phyloP scores from a whole-genome alignment of 2,797 vertebrate genomes.

The Malurus leucopterus region DNA sequence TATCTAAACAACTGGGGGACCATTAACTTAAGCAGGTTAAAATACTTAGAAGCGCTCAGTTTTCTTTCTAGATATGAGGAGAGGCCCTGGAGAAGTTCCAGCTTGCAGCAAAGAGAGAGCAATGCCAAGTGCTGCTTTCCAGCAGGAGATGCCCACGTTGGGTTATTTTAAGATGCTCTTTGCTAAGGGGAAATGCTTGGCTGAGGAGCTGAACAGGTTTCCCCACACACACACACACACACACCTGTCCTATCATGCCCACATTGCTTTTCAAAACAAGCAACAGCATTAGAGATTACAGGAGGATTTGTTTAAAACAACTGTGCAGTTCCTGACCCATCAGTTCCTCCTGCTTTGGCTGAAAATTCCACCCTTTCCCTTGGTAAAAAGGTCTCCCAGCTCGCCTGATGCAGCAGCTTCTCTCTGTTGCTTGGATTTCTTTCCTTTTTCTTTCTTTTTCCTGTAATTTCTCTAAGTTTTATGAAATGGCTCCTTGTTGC shows the following conservation, averaged over 20 bases:
- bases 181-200: slow-evolving; percentile 14
- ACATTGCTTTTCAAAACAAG: slow-evolving; percentile 19
- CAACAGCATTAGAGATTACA: not conserved
- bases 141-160: not conserved
- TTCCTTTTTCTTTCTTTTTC: not conserved
- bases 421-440: not conserved
- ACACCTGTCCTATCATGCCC: not conserved
- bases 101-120: not conserved
- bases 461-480: not conserved
- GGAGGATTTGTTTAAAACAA: slow-evolving; percentile 24
- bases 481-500: not conserved
- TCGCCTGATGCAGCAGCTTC: not conserved
- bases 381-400: not conserved
- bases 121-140: slow-evolving; percentile 35
- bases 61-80: not conserved
- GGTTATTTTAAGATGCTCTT: slow-evolving; percentile 20
- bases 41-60: not conserved
- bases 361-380: not conserved
- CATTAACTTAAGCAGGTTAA: not conserved
- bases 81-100: slow-evolving; percentile 52
- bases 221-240: not conserved
- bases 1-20: not conserved
- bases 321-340: not conserved
- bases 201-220: slow-evolving; percentile 29
- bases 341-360: not conserved